Evolutionary conservation across 2,888 invertebrate species (phyloP), one percentile per base, ranked within the genome.

Genomic region (Cremastobaeus sp.): DNA sequence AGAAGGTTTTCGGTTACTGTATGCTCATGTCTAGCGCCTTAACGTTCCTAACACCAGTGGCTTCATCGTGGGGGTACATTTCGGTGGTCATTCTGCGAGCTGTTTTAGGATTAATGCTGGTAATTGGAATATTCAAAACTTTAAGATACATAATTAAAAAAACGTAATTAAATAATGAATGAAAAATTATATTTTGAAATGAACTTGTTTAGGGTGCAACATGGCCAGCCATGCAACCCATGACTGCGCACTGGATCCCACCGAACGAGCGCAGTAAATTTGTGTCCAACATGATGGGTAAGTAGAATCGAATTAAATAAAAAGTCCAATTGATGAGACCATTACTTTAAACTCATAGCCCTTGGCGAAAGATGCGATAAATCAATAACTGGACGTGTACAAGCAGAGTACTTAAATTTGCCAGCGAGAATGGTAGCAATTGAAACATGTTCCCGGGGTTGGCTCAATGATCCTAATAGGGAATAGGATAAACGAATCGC

Each of bases 241-340:
- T 98, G 91, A 96, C 96, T 32, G 95, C 96, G 4, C 93, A 93
- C 76, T 98, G 98, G 98, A 95, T 97, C 68, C 97, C 97, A 4
- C 97, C 97, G 8, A 91, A 94, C 90, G 97, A 98, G 86, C 91
- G 97, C 77, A 95, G 96, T 37, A 96, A 96, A 87, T 95, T 98
- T 87, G 95, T 97, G 87, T 94, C 96, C 5, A 94, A 96, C 83
- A 95, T 96, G 94, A 95, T 95, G 59, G 65, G 64, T 72, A 47
- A 45, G 50, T 62, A 8, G 14, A 35, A 2, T 9, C 2, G 14
- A 3, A 48, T 25, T 0, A 43, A 55, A 55, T 25, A 17, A 47
- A 65, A 55, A n/a, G 1, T 9, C 4, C 20, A 18, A 32, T 11
- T 41, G n/a, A 8, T 21, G 25, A 35, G 37, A 35, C 12, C 25